These are phyloP conservation scores for Arctia plantaginis DNA, from an alignment of 2,888 invertebrate species.

Conservation along the genomic window DNA sequence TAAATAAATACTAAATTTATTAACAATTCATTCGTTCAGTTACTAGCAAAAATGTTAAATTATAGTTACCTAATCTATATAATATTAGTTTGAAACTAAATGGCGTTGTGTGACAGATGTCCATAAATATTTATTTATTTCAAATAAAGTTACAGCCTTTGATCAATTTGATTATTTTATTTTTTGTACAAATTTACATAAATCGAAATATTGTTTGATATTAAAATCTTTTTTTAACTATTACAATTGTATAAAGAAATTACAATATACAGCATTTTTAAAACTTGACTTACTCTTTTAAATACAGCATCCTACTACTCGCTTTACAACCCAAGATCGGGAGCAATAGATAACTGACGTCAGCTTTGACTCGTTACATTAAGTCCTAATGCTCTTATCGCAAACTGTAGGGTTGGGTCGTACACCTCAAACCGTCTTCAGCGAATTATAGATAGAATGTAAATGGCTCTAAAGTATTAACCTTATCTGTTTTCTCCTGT, in stretches of 20 bases:
- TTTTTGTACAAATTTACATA: too few relatives aligned
- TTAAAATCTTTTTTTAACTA: background rate
- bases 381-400: constrained; percentile 12
- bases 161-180: too few relatives aligned
- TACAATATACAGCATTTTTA: background rate
- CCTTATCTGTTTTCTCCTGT: background rate
- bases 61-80: too few relatives aligned
- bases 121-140: too few relatives aligned
- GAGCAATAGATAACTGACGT: background rate
- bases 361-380: constrained; percentile 11
- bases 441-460: constrained; percentile 2
- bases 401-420: constrained; percentile 1
- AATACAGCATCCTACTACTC: background rate
- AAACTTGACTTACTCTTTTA: background rate
- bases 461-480: constrained; percentile 7
- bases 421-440: background rate
- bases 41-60: too few relatives aligned
- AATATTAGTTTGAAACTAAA: too few relatives aligned
- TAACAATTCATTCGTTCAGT: too few relatives aligned
- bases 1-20: too few relatives aligned
- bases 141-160: too few relatives aligned
- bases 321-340: background rate
- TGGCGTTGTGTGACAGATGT: too few relatives aligned
- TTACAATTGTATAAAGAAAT: background rate
- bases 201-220: background rate